Evolutionary conservation across 2,888 invertebrate species (phyloP), one percentile per base, ranked within the genome.

Genomic region (Drosophila formosana): DNA sequence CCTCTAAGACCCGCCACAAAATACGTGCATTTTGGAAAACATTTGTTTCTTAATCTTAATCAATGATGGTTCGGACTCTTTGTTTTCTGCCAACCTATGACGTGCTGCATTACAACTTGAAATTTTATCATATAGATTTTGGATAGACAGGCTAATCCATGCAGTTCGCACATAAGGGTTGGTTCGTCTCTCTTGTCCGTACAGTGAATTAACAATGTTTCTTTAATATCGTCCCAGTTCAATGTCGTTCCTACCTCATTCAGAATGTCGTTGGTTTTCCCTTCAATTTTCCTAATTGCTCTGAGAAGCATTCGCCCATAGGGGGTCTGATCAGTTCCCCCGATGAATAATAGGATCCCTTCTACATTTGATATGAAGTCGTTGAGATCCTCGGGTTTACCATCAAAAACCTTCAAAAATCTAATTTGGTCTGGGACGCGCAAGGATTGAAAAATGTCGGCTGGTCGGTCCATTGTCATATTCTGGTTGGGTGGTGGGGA

Each of bases 141-240:
- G 39, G 25, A 52, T n/a, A 39, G 52, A 41, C 25, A 52, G 26
- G 8, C 28, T 7, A 41, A 13, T 28, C 41, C 13, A 8, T 55
- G 55, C 3, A 55, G 45, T 30, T 55, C 43, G 43, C 18, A 32
- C 55, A 49, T 49, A 7, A 62, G 49, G 47, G 62, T 55, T 39
- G 62, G 55, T 49, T 62, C 62, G 30, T 62, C 62, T 62, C 62
- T 47, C 43, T 55, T 62, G 34, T 60, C 51, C 8, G 43, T 2
- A 13, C 51, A 60, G 11, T 60, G 45, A 28, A 34, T 11, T 9
- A 34, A 34, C 34, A 34, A 9, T 3, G 34, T 43, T 43, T 43
- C 43, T 8, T 9, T 43, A 43, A 43, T 23, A 9, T 23, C 23
- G 43, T 43, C 23, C 43, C 43, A 43, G 23, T 23, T 18, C 8